These are phyloP conservation scores for Oscheius sp. DNA, from an alignment of 2,888 invertebrate species.

Conservation along the genomic window DNA sequence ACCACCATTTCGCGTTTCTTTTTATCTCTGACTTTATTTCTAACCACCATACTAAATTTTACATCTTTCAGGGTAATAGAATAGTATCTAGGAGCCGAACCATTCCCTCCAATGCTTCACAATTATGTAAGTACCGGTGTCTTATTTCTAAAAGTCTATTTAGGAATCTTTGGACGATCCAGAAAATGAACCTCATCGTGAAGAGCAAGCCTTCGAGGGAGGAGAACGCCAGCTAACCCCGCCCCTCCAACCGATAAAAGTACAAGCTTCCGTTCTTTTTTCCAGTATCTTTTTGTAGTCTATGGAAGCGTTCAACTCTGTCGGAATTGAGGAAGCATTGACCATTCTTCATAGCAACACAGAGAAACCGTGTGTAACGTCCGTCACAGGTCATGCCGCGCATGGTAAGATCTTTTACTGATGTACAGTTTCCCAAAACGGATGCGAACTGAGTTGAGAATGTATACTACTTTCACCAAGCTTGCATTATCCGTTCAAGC, in stretches of 20 bases:
- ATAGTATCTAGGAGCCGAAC: conserved; percentile 29
- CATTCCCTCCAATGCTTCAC: conserved; percentile 10
- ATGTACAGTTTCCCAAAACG: neutral
- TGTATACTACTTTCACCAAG: too few species aligned
- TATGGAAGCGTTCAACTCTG: conserved; percentile 13
- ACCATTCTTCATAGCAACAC: neutral
- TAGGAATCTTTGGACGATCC: conserved; percentile 12
- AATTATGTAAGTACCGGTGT: neutral
- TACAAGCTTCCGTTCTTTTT: neutral
- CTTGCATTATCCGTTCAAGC: too few species aligned
- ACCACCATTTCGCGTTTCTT: neutral
- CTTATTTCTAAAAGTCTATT: neutral
- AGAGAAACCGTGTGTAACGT: conserved; percentile 23
- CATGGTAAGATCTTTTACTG: conserved; percentile 7
- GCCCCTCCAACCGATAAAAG: neutral
- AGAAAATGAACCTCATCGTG: neutral
- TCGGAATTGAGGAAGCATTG: conserved; percentile 1
- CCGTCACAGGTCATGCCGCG: conserved; percentile 12
- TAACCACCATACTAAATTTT: neutral
- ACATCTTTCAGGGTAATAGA: conserved; percentile 32
- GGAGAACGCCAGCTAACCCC: neutral
- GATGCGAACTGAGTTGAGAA: too few species aligned
- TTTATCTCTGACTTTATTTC: neutral
- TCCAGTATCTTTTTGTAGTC: too few species aligned
- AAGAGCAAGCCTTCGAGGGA: neutral